phyloP scores from a whole-genome alignment of 2,113 vertebrate species.

The Natator depressus region DNA sequence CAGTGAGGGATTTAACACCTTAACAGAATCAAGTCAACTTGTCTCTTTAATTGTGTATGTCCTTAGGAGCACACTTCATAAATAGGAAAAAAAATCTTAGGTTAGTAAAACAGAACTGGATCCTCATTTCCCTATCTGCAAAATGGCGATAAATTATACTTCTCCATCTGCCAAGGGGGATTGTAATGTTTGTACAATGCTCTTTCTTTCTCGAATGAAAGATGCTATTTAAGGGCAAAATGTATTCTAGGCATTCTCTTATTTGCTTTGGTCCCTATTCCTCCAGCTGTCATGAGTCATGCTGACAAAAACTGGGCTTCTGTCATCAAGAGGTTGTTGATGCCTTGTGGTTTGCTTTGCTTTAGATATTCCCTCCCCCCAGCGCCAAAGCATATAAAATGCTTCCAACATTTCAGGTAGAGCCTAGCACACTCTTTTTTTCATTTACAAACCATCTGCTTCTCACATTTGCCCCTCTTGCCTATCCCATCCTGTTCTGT shows the following conservation, averaged over 20 bases:
- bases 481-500: not conserved
- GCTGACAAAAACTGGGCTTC: constrained; percentile 61
- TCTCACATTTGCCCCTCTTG: not conserved
- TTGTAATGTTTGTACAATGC: constrained; percentile 53
- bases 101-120: not conserved
- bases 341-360: constrained; percentile 52
- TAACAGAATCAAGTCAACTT: not conserved
- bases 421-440: not conserved
- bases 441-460: not conserved
- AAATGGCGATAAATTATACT: constrained; percentile 27
- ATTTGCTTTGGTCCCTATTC: constrained; percentile 46
- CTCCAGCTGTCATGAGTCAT: constrained; percentile 58
- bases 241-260: constrained; percentile 20
- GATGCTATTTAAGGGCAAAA: constrained; percentile 28
- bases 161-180: constrained; percentile 46
- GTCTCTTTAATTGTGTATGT: not conserved
- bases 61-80: not conserved
- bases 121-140: not conserved
- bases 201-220: constrained; percentile 3
- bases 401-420: not conserved
- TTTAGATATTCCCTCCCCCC: constrained; percentile 36
- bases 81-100: not conserved
- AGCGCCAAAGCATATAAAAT: not conserved
- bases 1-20: not conserved
- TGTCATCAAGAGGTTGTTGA: constrained; percentile 56